phyloP scores from a whole-genome alignment of 1,140 invertebrate species.

The Nebria ingens region DNA sequence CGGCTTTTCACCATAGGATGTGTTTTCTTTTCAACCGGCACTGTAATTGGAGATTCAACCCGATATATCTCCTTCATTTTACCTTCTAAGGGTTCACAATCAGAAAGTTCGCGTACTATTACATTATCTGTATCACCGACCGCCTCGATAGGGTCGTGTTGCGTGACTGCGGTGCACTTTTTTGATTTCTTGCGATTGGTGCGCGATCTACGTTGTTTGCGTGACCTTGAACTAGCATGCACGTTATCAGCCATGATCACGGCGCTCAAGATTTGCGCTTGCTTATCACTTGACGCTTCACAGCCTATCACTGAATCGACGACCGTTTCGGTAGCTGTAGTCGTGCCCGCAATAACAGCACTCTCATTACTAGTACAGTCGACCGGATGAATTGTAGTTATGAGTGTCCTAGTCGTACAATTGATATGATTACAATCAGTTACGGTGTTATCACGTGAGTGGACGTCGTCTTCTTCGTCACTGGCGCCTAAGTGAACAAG shows the following conservation, averaged over 20 bases:
- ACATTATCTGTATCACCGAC: not conserved
- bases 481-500: not conserved
- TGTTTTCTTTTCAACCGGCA: constrained; percentile 25
- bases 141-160: not conserved
- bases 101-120: not conserved
- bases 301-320: not conserved
- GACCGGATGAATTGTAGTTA: not conserved
- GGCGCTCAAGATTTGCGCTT: constrained; percentile 17
- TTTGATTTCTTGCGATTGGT: not conserved
- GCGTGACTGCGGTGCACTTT: not conserved
- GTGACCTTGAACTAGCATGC: not conserved
- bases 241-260: constrained; percentile 21
- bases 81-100: not conserved
- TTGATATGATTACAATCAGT: not conserved
- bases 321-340: not conserved
- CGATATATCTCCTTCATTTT: constrained; percentile 18
- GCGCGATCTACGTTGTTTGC: constrained; percentile 4
- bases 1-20: constrained; percentile 36
- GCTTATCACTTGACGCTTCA: not conserved
- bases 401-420: not conserved
- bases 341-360: not conserved
- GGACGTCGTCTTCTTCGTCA: too few relatives aligned
- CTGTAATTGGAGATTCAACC: constrained; percentile 40
- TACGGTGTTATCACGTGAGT: not conserved
- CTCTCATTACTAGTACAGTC: not conserved